A percentile compares a stretch with the other conserved stretches of the same genome.
Evolutionary conservation across 2,113 vertebrate species (phyloP).

Genomic region (Terrapene triunguis): DNA sequence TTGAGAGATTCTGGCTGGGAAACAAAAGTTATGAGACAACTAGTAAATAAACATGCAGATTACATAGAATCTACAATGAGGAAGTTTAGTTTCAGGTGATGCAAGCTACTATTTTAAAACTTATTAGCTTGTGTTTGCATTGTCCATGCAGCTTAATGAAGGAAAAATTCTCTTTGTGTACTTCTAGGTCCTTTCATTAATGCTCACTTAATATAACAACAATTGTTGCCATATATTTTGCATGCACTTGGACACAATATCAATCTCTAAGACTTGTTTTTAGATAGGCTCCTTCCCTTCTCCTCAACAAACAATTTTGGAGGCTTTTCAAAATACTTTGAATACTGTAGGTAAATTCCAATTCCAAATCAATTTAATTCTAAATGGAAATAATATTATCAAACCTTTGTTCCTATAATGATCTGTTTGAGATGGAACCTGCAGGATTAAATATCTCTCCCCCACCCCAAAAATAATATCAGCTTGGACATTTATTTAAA

Average conservation of each 20-base stretch:
- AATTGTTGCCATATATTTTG: constrained; percentile 46
- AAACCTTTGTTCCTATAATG: constrained; percentile 41
- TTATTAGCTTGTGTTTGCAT: constrained; percentile 49
- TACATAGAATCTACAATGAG: constrained; percentile 34
- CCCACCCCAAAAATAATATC: constrained; percentile 47
- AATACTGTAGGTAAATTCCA: constrained; percentile 54
- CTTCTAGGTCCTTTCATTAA: constrained; percentile 38
- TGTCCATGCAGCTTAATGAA: constrained; percentile 58
- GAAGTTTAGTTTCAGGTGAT: constrained; percentile 60
- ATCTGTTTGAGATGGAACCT: constrained; percentile 36
- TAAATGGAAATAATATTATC: constrained; percentile 68
- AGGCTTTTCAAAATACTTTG: constrained; percentile 69
- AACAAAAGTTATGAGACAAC: constrained; percentile 73
- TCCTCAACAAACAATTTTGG: constrained; percentile 58
- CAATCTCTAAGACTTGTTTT: constrained; percentile 48
- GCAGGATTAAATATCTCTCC: constrained; percentile 43
- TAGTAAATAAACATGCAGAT: constrained; percentile 65
- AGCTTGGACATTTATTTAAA: constrained; percentile 46
- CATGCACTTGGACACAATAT: constrained; percentile 52
- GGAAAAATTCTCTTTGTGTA: constrained; percentile 5
- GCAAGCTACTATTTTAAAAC: constrained; percentile 45
- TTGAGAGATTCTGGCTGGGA: constrained; percentile 80
- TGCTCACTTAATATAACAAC: constrained; percentile 40
- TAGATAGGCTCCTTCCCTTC: constrained; percentile 59
- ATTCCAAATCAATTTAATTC: constrained; percentile 62